Percentiles rank a stretch among this genome's conserved stretches.
Conservation (phyloP, 2,113 vertebrate species). For the Apodemus sylvaticus region DNA sequence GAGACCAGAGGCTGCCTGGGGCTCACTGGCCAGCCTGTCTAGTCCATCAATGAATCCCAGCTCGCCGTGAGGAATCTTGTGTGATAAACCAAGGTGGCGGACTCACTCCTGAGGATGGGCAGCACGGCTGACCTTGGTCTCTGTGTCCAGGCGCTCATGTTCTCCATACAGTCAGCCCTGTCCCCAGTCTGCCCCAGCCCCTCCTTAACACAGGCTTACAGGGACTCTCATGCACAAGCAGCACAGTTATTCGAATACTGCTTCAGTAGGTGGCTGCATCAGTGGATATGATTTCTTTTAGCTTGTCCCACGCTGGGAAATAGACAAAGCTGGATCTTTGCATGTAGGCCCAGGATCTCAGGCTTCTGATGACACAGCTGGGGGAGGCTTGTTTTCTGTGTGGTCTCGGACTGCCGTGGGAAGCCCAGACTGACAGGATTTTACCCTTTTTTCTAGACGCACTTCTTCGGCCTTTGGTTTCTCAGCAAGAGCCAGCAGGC, state of each 20-base stretch:
- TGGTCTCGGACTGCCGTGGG: not conserved
- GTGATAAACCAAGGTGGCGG: not conserved
- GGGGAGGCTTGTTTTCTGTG: not conserved
- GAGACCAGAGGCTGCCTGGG: not conserved
- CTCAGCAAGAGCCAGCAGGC: slow-evolving; percentile 94
- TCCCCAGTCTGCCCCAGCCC: too few relatives aligned
- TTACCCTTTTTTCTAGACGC: slow-evolving; percentile 87
- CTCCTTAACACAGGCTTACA: rapidly evolving
- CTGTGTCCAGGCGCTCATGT: not conserved
- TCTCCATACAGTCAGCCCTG: not conserved
- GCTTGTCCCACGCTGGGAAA: not conserved
- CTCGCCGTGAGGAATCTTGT: too few relatives aligned
- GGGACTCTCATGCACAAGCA: rapidly evolving
- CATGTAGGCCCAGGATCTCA: not conserved
- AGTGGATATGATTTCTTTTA: not conserved
- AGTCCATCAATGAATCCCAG: not conserved
- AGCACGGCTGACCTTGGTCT: not conserved
- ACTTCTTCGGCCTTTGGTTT: slow-evolving; percentile 98
- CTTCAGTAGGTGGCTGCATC: rapidly evolving
- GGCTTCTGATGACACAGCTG: rapidly evolving
- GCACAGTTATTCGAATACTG: too few relatives aligned
- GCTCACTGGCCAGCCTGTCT: not conserved
- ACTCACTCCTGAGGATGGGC: not conserved
- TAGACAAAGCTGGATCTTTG: not conserved
- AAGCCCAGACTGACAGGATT: slow-evolving; percentile 53